A percentile compares a stretch with the other conserved stretches of the same genome.
phyloP scores from a whole-genome alignment of 2,888 invertebrate genomes.

The Clitarchus hookeri region DNA sequence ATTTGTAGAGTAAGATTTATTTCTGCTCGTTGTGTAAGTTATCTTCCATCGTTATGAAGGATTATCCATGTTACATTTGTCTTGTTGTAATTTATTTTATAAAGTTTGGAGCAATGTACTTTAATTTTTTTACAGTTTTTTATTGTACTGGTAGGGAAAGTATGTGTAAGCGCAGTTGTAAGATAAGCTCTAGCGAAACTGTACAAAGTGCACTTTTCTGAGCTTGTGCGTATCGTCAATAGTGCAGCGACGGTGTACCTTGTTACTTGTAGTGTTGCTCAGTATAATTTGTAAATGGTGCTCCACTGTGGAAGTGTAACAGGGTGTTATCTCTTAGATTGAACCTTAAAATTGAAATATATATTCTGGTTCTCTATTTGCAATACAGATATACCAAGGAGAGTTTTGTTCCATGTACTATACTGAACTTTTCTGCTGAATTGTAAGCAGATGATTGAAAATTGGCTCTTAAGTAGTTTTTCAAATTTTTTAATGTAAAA shows the following conservation, averaged over 20 bases:
- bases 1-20: neutral
- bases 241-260: neutral
- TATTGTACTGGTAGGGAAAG: neutral
- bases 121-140: neutral
- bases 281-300: neutral
- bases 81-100: constrained; percentile 6
- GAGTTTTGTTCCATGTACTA: too few species aligned
- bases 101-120: neutral
- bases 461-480: too few species aligned
- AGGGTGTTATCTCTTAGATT: too few species aligned
- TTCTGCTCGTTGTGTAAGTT: neutral
- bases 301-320: neutral
- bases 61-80: neutral
- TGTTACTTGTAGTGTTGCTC: neutral
- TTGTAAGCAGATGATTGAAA: too few species aligned
- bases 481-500: too few species aligned
- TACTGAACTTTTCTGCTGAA: too few species aligned
- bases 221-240: neutral
- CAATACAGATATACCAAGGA: too few species aligned
- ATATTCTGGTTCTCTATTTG: too few species aligned
- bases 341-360: too few species aligned
- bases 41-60: neutral
- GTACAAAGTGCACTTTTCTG: neutral
- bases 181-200: neutral
- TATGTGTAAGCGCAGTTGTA: constrained; percentile 6